Conservation (phyloP, 1,140 invertebrate species). For the Dinoponera quadriceps region DNA sequence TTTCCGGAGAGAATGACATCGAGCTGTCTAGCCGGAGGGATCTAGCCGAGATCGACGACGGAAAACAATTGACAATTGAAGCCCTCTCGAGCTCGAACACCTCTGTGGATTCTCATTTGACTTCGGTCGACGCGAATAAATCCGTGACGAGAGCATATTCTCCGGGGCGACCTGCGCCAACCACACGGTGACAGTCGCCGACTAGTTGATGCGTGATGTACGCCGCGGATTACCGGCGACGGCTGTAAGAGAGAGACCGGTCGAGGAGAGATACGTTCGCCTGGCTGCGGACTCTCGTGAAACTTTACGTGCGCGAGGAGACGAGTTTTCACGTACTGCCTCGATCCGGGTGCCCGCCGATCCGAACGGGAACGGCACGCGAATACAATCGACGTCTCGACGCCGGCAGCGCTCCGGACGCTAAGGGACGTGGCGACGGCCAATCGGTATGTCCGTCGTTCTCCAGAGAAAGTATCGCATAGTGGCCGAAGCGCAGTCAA, state of each 20-base stretch:
- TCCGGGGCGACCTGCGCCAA: neutral
- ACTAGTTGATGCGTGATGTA: neutral
- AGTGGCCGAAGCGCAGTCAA: slow-evolving; percentile 42
- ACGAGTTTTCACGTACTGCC: slow-evolving; percentile 23
- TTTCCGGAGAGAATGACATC: neutral
- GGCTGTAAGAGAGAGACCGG: no score
- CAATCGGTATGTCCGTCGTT: slow-evolving; percentile 52
- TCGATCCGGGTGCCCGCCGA: neutral
- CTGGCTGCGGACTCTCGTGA: neutral
- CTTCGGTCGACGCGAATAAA: neutral
- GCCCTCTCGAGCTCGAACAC: neutral
- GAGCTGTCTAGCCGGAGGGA: neutral
- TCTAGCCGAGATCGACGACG: neutral
- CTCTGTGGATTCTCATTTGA: slow-evolving; percentile 16
- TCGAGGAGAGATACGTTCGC: neutral
- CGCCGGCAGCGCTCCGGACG: slow-evolving; percentile 36
- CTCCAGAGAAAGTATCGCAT: slow-evolving; percentile 62
- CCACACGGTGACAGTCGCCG: slow-evolving; percentile 7
- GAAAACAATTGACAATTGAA: neutral
- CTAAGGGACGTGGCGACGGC: slow-evolving; percentile 39
- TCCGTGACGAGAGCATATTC: neutral
- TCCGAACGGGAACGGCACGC: slow-evolving; percentile 32
- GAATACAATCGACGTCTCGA: slow-evolving; percentile 32
- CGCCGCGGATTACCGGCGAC: neutral
- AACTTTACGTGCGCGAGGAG: slow-evolving; percentile 35